Evolutionary conservation across 2,113 vertebrate species (phyloP).

Genomic region (Phyllopteryx taeniolatus): DNA sequence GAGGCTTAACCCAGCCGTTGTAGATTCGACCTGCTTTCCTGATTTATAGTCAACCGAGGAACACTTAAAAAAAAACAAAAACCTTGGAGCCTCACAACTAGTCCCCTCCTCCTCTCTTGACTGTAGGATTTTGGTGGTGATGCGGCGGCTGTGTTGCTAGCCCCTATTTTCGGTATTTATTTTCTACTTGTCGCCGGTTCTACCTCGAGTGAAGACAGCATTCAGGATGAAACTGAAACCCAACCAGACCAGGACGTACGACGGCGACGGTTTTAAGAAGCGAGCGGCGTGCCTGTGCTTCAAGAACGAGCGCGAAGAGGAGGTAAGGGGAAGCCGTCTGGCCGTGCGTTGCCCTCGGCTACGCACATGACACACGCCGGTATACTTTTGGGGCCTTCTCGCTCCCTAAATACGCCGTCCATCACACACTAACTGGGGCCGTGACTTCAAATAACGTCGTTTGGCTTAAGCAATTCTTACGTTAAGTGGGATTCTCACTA

Average conservation of each 20-base stretch:
- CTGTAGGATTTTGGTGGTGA: constrained; percentile 29
- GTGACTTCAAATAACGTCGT: not conserved
- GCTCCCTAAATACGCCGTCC: not conserved
- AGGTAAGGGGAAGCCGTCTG: constrained; percentile 72
- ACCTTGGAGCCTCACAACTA: constrained; percentile 6
- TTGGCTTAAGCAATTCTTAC: not conserved
- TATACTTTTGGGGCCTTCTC: constrained; percentile 1
- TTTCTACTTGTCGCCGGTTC: constrained; percentile 28
- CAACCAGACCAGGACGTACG: constrained; percentile 97
- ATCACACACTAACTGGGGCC: not conserved
- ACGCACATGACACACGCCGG: not conserved
- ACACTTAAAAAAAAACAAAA: not conserved
- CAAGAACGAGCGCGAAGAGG: constrained; percentile 91
- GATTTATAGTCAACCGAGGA: not conserved
- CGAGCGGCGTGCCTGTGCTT: constrained; percentile 95
- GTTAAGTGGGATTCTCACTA: not conserved
- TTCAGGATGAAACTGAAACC: constrained; percentile 94
- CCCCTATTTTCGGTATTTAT: not conserved
- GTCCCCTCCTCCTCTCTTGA: not conserved
- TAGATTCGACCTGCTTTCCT: not conserved
- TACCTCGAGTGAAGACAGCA: constrained; percentile 8
- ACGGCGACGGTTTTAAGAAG: constrained; percentile 94
- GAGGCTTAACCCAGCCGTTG: constrained; percentile 14
- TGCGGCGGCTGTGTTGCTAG: constrained; percentile 55
- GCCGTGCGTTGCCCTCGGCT: not conserved